Base-by-base conservation (phyloP, 2,113 vertebrate species). In the Bettongia penicillata region DNA sequence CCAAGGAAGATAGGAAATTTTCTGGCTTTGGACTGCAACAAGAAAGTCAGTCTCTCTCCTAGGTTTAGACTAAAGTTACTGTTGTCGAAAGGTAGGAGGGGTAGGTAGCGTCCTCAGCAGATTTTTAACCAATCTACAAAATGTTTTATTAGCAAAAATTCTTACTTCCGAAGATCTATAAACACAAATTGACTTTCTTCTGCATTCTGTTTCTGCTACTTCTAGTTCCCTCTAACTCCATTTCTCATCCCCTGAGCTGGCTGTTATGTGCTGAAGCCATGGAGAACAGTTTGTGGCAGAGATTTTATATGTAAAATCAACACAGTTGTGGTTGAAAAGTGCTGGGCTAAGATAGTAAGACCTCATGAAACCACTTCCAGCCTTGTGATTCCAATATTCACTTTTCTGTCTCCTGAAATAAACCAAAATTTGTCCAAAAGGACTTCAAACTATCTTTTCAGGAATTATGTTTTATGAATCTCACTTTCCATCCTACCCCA, bases 401-500 rank as follows among this genome's bases (percentile, higher is more conserved):
- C 51, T 95, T 90, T 93, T 25, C 52, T 94, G n/a, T 52, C 49
- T 55, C 93, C 92, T 90, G 77, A 92, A 93, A 94, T 53, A 91
- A 95, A 91, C 37, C 77, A 94, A 53, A 37, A 43, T 8, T 84
- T 84, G n/a, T 84, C n/a, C 37, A 84, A 84, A 43, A 84, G 19
- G n/a, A 84, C 68, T 84, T 84, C 22, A 5, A 5, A 77, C 61
- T 77, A 3, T 22, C n/a, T 84, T 84, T 43, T 84, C n/a, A 84
- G 19, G n/a, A 84, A 84, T 43, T 84, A 43, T 84, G 68, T 51
- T 92, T 90, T 94, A 28, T 57, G 57, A n/a, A 90, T 94, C 14
- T 19, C 26, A 51, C 51, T 22, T 0, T 23, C 50, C 92, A 2
- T 47, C n/a, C 25, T 93, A 92, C 23, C 68, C 19, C 68, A 43